Evolutionary conservation across 2,113 vertebrate species (phyloP).

Genomic region (Hucho hucho): DNA sequence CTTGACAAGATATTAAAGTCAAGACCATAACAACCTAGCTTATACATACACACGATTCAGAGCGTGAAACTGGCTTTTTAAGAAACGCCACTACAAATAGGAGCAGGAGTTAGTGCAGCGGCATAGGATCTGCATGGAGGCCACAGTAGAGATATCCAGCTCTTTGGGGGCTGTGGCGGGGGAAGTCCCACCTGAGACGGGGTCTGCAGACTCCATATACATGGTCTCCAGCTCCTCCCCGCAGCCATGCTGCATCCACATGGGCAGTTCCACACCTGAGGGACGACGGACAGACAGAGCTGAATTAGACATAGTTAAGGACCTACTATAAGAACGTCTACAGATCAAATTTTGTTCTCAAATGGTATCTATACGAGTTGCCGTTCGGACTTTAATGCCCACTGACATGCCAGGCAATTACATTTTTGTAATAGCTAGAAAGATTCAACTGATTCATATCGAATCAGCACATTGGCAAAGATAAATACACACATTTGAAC

Average conservation of each 20-base stretch:
- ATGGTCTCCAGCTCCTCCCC: slow-evolving; percentile 82
- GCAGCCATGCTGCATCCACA: slow-evolving; percentile 55
- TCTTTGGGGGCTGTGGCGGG: slow-evolving; percentile 76
- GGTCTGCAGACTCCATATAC: slow-evolving; percentile 77
- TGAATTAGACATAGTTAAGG: too few species aligned
- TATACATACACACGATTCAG: neutral
- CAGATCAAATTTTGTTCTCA: too few species aligned
- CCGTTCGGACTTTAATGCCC: too few species aligned
- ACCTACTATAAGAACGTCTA: too few species aligned
- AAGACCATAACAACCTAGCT: neutral
- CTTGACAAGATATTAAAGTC: neutral
- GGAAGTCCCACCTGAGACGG: slow-evolving; percentile 83
- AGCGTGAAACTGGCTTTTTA: neutral
- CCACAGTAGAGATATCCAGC: slow-evolving; percentile 79
- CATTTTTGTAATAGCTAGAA: too few species aligned
- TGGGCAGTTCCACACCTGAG: slow-evolving; percentile 36
- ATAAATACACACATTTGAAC: neutral
- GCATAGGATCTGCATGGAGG: slow-evolving; percentile 83
- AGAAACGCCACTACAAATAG: slow-evolving; percentile 71
- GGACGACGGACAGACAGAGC: neutral
- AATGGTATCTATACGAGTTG: too few species aligned
- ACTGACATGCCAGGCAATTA: too few species aligned
- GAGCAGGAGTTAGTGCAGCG: slow-evolving; percentile 83
- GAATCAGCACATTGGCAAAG: neutral
- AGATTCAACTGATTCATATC: too few species aligned